Evolutionary conservation across 2,113 vertebrate species (phyloP).

Genomic region (Hemiprocne comata): DNA sequence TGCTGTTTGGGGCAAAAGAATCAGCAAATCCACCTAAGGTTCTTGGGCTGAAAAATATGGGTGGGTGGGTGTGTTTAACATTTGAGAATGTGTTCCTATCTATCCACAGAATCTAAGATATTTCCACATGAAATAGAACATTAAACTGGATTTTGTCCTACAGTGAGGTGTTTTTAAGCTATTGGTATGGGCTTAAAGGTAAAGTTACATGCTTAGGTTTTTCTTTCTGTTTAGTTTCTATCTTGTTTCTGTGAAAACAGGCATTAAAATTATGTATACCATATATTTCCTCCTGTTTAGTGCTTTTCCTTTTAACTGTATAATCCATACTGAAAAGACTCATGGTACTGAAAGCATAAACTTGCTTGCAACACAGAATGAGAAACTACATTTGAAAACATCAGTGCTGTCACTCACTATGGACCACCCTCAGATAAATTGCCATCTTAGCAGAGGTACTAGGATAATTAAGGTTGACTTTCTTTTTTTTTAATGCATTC

Average conservation of each 20-base stretch:
- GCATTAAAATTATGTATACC: not conserved
- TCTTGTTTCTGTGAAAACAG: not conserved
- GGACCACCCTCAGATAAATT: not conserved
- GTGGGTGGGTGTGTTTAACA: no score
- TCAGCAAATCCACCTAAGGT: not conserved
- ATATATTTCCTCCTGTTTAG: not conserved
- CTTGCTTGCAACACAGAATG: not conserved
- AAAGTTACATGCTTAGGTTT: not conserved
- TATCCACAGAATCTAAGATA: not conserved
- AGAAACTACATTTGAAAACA: not conserved
- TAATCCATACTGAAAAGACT: not conserved
- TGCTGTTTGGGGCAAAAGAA: not conserved
- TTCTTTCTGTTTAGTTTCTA: not conserved
- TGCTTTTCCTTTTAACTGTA: not conserved
- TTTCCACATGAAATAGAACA: not conserved
- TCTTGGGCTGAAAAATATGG: not conserved
- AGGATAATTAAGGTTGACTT: not conserved
- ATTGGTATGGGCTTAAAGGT: not conserved
- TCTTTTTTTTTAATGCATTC: not conserved
- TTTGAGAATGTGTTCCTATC: not conserved
- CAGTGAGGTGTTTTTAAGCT: not conserved
- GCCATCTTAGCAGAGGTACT: not conserved
- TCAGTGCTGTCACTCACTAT: not conserved
- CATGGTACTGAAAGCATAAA: not conserved
- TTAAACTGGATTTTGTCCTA: not conserved